These are phyloP conservation scores for Polymixis flavicincta DNA, from an alignment of 2,888 invertebrate genomes.

Conservation along the genomic window DNA sequence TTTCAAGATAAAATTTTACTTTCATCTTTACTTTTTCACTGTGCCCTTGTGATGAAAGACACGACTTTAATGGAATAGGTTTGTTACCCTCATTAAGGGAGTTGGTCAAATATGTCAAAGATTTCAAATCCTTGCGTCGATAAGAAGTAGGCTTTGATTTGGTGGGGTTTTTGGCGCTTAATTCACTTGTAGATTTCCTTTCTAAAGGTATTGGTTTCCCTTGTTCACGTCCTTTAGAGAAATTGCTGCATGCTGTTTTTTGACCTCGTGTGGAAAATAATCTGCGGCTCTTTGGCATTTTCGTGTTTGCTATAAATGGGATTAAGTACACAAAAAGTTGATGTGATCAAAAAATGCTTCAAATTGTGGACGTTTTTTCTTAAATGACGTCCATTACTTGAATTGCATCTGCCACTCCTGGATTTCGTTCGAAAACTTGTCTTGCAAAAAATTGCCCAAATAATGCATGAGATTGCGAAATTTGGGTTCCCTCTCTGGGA, in stretches of 20 bases:
- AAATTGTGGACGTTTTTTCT: not conserved
- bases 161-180: constrained; percentile 9
- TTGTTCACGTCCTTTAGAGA: not conserved
- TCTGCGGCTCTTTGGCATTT: constrained; percentile 44
- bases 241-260: not conserved
- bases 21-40: constrained; percentile 53
- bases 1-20: constrained; percentile 46
- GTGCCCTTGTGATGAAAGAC: constrained; percentile 51
- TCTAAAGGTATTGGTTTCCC: constrained; percentile 13
- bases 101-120: constrained; percentile 24
- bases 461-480: not conserved
- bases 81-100: constrained; percentile 1
- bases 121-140: constrained; percentile 42
- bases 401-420: not conserved
- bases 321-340: not conserved
- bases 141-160: not conserved
- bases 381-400: constrained; percentile 12
- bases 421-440: not conserved
- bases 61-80: constrained; percentile 46
- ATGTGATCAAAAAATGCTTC: not conserved
- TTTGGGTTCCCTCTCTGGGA: too few relatives aligned
- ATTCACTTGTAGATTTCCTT: constrained; percentile 49
- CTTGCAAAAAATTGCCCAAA: not conserved
- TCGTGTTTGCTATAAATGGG: not conserved
- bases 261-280: not conserved